These are phyloP conservation scores for Euura lappo DNA, from an alignment of 1,140 invertebrate species.

Conservation along the genomic window DNA sequence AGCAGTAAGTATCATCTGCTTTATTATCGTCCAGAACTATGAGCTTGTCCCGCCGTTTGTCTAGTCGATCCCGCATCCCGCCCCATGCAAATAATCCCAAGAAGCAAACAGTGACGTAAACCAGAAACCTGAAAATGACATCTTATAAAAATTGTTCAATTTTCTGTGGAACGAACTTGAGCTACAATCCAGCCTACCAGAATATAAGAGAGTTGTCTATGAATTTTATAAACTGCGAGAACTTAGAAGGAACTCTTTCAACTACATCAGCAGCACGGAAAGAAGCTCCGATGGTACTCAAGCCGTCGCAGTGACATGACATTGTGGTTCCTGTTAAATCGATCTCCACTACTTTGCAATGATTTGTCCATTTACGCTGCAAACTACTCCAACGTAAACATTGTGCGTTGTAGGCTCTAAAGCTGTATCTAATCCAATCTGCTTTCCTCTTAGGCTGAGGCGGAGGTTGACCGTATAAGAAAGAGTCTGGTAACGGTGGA, in stretches of 20 bases:
- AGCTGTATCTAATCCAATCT: neutral
- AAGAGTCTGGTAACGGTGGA: conserved; percentile 3
- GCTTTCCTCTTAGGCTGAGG: neutral
- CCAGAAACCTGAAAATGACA: neutral
- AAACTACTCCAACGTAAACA: neutral
- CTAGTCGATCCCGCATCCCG: neutral
- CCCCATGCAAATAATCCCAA: conserved; percentile 5
- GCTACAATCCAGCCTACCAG: neutral
- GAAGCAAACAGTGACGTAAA: conserved; percentile 2
- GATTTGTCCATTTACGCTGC: neutral
- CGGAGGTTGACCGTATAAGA: neutral
- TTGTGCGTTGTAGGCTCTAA: neutral
- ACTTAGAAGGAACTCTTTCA: neutral
- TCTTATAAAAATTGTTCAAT: neutral
- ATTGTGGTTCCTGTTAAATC: neutral
- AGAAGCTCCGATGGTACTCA: conserved; percentile 7
- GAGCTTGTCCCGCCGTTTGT: neutral
- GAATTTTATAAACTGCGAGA: conserved; percentile 1
- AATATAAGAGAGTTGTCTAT: neutral
- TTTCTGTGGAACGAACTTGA: neutral
- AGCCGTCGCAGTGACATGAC: conserved; percentile 4
- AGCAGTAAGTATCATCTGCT: neutral
- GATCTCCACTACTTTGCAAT: neutral
- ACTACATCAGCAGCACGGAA: neutral
- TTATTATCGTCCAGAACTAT: neutral